A percentile compares a stretch with the other conserved stretches of the same genome.
Evolutionary conservation across 2,113 vertebrate genomes (phyloP).

Genomic region (Rhegmatorhina hoffmannsi): DNA sequence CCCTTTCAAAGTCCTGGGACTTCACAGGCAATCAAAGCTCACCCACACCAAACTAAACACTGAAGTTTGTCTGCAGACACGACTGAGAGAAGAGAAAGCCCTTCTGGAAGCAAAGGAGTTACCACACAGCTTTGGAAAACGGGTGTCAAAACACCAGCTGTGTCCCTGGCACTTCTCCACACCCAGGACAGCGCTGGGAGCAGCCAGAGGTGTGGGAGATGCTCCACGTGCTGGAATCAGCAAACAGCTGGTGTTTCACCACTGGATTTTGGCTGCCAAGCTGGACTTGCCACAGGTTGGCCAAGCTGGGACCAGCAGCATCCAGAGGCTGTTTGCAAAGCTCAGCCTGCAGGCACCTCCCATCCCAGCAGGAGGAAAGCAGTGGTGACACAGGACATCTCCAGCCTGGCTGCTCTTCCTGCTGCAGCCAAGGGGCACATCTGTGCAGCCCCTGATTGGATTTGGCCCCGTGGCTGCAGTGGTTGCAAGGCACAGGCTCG

Average conservation of each 20-base stretch:
- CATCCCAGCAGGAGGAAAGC: neutral
- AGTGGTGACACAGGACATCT: neutral
- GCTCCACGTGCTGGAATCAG: fast-evolving
- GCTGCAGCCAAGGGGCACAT: conserved; percentile 21
- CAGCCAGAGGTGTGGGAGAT: neutral
- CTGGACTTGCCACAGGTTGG: neutral
- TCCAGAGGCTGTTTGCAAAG: neutral
- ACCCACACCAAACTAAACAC: neutral
- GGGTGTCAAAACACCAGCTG: neutral
- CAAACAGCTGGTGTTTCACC: neutral
- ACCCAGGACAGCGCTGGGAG: neutral
- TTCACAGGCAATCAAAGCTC: neutral
- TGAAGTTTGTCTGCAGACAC: neutral
- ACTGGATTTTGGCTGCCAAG: neutral
- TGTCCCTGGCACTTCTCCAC: neutral
- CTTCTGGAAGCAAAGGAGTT: neutral
- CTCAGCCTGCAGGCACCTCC: neutral
- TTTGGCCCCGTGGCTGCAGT: conserved; percentile 35
- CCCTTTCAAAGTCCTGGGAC: neutral
- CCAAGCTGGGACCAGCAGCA: neutral
- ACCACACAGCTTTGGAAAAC: neutral
- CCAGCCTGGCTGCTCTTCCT: neutral
- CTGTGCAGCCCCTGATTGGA: neutral
- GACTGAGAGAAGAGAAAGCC: neutral
- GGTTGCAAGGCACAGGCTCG: conserved; percentile 11